Conservation (phyloP, 1,140 invertebrate species). For the Oryzaephilus surinamensis region DNA sequence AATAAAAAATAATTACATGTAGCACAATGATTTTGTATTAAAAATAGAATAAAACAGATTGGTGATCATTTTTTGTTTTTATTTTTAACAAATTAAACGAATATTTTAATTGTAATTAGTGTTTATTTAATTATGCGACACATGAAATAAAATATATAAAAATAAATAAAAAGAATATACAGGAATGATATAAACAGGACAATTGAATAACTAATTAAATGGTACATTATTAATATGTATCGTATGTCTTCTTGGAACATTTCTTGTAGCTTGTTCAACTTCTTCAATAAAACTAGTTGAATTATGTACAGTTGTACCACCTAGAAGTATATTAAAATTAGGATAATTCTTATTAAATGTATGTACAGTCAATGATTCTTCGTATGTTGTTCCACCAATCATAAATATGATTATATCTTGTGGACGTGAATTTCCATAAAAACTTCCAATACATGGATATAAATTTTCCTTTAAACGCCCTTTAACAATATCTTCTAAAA, state of each 20-base stretch:
- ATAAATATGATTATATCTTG: conserved; percentile 92
- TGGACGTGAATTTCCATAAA: conserved; percentile 45
- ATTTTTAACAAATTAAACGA: too few species aligned
- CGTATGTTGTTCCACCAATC: conserved; percentile 93
- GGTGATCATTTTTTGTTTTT: too few species aligned
- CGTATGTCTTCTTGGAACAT: conserved; percentile 19
- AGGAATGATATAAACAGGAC: too few species aligned
- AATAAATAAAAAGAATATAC: too few species aligned
- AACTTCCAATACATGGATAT: conserved; percentile 70
- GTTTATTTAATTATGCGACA: too few species aligned
- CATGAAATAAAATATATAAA: too few species aligned
- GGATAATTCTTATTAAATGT: conserved; percentile 65
- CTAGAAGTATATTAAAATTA: conserved; percentile 72
- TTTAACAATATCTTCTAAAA: conserved; percentile 80
- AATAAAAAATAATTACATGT: too few species aligned
- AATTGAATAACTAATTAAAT: conserved; percentile 14
- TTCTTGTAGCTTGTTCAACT: conserved; percentile 42
- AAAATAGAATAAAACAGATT: too few species aligned
- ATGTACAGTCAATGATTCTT: conserved; percentile 83
- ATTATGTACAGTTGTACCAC: conserved; percentile 88
- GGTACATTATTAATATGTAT: conserved; percentile 19
- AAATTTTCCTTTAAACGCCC: conserved; percentile 71
- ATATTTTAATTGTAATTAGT: too few species aligned
- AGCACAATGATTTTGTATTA: too few species aligned
- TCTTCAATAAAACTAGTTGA: conserved; percentile 69